phyloP scores from a whole-genome alignment of 2,888 invertebrate species.

The Phanerotoma sp. region DNA sequence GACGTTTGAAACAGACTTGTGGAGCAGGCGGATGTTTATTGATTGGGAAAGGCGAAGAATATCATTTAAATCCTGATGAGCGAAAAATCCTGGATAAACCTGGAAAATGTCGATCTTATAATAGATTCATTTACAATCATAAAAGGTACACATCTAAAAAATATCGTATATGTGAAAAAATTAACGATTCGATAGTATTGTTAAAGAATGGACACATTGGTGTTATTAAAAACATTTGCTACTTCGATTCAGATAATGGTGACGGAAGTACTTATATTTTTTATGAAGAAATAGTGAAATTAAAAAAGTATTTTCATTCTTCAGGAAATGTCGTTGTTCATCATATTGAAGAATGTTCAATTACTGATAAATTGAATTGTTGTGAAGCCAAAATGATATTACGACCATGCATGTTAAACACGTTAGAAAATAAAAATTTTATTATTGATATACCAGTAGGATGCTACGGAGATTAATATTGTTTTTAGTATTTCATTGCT shows the following conservation, averaged over 20 bases:
- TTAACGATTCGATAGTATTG: neutral
- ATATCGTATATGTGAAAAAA: neutral
- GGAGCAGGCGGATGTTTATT: neutral
- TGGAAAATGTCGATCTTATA: neutral
- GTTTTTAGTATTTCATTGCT: no score
- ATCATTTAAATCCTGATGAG: slow-evolving; percentile 5
- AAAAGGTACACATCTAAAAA: neutral
- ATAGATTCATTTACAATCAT: neutral
- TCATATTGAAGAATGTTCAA: slow-evolving; percentile 4
- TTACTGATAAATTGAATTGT: slow-evolving; percentile 8
- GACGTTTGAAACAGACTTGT: neutral
- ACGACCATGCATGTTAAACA: neutral
- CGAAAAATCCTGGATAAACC: neutral
- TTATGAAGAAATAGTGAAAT: neutral
- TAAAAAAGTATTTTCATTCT: slow-evolving; percentile 4
- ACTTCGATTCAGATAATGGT: neutral
- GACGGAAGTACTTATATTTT: neutral
- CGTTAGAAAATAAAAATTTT: slow-evolving; percentile 9
- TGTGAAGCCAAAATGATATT: slow-evolving; percentile 13
- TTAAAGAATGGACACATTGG: neutral
- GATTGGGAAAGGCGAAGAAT: slow-evolving; percentile 7
- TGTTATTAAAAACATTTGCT: neutral
- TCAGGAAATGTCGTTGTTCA: slow-evolving; percentile 13
- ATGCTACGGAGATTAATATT: slow-evolving; percentile 4
- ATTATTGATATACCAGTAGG: neutral